A percentile compares a stretch with the other conserved stretches of the same genome.
Evolutionary conservation across 2,113 vertebrate genomes (phyloP).

Genomic region (Ptychochromis oligacanthus): DNA sequence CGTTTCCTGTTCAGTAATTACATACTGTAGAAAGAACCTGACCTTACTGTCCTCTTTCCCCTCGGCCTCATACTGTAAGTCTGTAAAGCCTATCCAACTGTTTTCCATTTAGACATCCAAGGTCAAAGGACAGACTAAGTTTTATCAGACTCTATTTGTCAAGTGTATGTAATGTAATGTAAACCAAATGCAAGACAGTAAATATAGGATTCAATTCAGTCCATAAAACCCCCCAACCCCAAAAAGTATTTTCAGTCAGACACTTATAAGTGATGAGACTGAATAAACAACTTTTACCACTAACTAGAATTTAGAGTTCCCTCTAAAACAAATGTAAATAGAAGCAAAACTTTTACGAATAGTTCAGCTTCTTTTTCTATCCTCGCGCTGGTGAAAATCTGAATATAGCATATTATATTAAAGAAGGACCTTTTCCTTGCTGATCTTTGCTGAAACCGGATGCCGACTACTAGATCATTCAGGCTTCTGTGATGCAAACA

Average conservation of each 20-base stretch:
- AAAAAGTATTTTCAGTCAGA: background rate
- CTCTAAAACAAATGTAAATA: background rate
- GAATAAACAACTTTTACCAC: background rate
- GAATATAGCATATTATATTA: background rate
- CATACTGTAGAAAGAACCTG: background rate
- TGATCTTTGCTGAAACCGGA: background rate
- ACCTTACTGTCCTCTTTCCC: background rate
- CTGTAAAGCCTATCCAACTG: constrained; percentile 34
- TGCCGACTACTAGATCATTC: background rate
- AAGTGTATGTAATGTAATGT: background rate
- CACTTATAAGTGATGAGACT: background rate
- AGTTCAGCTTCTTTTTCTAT: background rate
- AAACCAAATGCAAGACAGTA: background rate
- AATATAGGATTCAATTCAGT: background rate
- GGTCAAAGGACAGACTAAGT: constrained; percentile 19
- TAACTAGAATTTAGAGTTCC: background rate
- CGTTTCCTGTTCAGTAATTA: background rate
- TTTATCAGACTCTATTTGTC: background rate
- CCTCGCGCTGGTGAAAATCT: background rate
- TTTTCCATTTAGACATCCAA: constrained; percentile 29
- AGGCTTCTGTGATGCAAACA: background rate
- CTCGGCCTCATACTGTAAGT: background rate
- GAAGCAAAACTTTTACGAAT: background rate
- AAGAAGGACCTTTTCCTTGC: background rate
- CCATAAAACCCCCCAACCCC: background rate